These are phyloP conservation scores for Gambusia affinis DNA, from an alignment of 2,113 vertebrate genomes.

Conservation along the genomic window DNA sequence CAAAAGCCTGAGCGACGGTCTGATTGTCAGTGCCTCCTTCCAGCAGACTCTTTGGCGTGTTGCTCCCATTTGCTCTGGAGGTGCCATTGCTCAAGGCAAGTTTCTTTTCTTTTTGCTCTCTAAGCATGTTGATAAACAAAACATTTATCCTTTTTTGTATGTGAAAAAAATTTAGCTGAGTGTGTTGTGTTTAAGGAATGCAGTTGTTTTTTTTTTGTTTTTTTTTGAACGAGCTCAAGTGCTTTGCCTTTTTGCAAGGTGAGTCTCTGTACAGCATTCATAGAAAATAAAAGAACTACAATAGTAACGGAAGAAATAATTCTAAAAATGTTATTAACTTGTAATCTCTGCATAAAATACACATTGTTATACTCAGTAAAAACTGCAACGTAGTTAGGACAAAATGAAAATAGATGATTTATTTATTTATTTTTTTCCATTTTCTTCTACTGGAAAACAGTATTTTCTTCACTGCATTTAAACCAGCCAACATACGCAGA, in stretches of 20 bases:
- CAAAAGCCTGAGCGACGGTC: slow-evolving; percentile 68
- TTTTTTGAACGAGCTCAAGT: neutral
- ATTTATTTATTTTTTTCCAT: too few relatives aligned
- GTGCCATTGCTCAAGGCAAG: slow-evolving; percentile 89
- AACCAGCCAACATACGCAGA: too few relatives aligned
- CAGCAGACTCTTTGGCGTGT: slow-evolving; percentile 96
- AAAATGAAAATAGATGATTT: too few relatives aligned
- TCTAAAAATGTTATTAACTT: too few relatives aligned
- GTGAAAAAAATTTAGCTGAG: neutral
- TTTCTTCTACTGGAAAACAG: too few relatives aligned
- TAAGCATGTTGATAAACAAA: slow-evolving; percentile 14
- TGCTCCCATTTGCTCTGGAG: slow-evolving; percentile 91
- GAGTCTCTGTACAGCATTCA: neutral
- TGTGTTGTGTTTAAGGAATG: slow-evolving; percentile 1
- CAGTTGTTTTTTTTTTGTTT: neutral
- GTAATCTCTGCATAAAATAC: too few relatives aligned
- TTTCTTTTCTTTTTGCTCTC: slow-evolving; percentile 12
- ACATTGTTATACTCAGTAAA: too few relatives aligned
- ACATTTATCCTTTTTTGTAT: neutral
- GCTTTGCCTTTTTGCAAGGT: neutral
- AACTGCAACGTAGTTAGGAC: too few relatives aligned
- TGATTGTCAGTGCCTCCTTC: slow-evolving; percentile 92
- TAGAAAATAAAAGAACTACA: neutral
- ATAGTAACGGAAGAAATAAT: neutral
- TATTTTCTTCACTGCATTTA: too few relatives aligned